Evolutionary conservation across 37 sponge, comb jelly and placozoan species (phyloP).

Genomic region (Ianthella basta): DNA sequence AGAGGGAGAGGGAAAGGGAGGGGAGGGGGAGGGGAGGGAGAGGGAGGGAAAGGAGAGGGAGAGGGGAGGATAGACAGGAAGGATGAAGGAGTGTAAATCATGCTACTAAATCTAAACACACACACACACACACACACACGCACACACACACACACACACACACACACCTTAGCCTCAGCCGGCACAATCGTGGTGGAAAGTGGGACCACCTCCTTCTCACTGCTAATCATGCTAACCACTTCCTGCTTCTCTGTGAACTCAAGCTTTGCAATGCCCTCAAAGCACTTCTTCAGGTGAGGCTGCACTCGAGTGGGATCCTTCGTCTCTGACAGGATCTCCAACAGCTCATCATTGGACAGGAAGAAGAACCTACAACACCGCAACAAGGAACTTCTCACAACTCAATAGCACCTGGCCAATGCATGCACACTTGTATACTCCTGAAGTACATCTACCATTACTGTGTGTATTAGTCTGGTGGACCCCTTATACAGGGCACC

Average conservation of each 20-base stretch:
- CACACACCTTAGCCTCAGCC: slow-evolving; percentile 88
- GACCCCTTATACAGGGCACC: no score
- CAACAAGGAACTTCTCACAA: background rate
- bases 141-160: background rate
- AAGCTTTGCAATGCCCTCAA: slow-evolving; percentile 94
- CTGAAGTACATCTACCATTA: no score
- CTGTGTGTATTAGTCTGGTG: no score
- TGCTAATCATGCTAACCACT: slow-evolving; percentile 91
- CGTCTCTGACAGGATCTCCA: slow-evolving; percentile 96
- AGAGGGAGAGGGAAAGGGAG: background rate
- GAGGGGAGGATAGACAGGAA: background rate
- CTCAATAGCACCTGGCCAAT: background rate
- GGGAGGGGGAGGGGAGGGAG: background rate
- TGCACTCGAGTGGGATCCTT: slow-evolving; percentile 95
- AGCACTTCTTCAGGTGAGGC: slow-evolving; percentile 97
- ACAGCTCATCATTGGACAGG: slow-evolving; percentile 93
- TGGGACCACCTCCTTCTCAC: slow-evolving; percentile 92
- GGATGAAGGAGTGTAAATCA: background rate
- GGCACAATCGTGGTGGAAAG: slow-evolving; percentile 87
- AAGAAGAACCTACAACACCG: slow-evolving; percentile 80
- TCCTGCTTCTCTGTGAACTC: slow-evolving; percentile 93
- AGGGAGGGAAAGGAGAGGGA: no score
- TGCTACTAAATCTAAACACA: background rate
- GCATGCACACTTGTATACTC: background rate
- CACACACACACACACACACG: background rate